These are phyloP conservation scores for Mesorhabditis sp. DNA, from an alignment of 2,888 invertebrate genomes.

Conservation along the genomic window DNA sequence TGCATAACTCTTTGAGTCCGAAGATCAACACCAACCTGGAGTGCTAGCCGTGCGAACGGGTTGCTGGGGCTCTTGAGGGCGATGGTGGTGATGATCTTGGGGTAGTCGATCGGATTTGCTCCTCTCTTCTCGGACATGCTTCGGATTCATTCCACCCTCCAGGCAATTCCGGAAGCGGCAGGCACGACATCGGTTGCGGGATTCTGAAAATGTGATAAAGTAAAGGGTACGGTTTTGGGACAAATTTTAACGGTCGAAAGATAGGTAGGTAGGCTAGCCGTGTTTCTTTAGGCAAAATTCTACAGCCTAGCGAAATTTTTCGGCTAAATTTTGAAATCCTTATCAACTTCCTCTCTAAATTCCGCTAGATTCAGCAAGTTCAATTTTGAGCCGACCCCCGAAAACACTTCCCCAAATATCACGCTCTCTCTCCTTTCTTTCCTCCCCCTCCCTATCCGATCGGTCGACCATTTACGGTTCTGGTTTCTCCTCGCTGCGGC, in stretches of 20 bases:
- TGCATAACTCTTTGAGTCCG: neutral
- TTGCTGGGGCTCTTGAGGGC: neutral
- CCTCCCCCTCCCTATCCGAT: neutral
- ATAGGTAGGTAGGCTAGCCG: no score
- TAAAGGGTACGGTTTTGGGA: neutral
- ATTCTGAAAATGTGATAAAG: constrained; percentile 25
- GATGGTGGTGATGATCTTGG: neutral
- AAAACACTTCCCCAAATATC: neutral
- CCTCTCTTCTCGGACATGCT: constrained; percentile 41
- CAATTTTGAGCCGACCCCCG: no score
- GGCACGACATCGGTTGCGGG: constrained; percentile 43
- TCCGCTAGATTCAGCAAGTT: no score
- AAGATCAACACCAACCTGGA: neutral
- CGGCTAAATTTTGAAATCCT: no score
- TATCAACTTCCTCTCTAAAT: no score
- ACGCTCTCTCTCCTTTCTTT: neutral
- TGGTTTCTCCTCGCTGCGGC: neutral
- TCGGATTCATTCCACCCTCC: constrained; percentile 47
- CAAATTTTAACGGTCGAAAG: no score
- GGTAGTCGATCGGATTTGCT: constrained; percentile 29
- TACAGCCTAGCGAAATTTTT: no score
- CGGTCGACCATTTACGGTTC: neutral
- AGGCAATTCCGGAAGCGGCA: constrained; percentile 45
- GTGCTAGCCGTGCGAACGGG: neutral
- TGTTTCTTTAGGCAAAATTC: no score